Base-by-base conservation (phyloP, 2,797 vertebrate genomes). In the Coregonus ussuriensis region DNA sequence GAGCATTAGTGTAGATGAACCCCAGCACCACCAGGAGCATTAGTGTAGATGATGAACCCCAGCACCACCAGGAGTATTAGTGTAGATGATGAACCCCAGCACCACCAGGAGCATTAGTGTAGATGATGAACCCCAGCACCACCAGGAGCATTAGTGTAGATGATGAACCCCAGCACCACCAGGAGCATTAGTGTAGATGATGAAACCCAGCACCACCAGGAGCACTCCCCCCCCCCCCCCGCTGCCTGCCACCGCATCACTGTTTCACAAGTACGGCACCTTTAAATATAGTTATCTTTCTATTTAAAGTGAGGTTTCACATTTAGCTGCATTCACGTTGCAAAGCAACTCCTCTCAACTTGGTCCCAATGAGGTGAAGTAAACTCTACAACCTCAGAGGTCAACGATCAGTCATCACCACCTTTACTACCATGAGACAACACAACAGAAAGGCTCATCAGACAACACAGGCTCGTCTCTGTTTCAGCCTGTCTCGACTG, bases 121-220 rank as follows among this genome's bases (percentile, higher is more conserved):
- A 71, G 70, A 80, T 56, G 81, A 84, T 82, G 76, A 85, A 74
- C 72, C 83, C 63, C 80, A 86, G 68, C 81, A 82, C 78, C 33
- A 71, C 77, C 80, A 25, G 6, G 5, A 7, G 6, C 37, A 0
- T 47, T 69, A 72, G 75, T 79, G 75, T 65, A 9, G 37, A 9
- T 0, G 37, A 9, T 6, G 7, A 41, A 41, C 1, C 1, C 37
- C 37, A 0, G 6, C 37, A 0, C 35, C 71, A 4, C 25, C 47
- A 71, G 83, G 74, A 25, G 25, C 25, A 25, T 25, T 25, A 25
- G 25, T 25, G 79, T 67, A 71, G 70, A 79, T 62, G 81, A 84
- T 82, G 75, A 86, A 75, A 75, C 82, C 63, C 79, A 84, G 68
- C 81, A 82, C 78, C 33, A 70, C 77, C 80, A 37, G 7, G 41